Percentiles rank a stretch among this genome's conserved stretches.
Evolutionary conservation across 2,888 invertebrate species (phyloP).

Genomic region (Torymus tubicola): DNA sequence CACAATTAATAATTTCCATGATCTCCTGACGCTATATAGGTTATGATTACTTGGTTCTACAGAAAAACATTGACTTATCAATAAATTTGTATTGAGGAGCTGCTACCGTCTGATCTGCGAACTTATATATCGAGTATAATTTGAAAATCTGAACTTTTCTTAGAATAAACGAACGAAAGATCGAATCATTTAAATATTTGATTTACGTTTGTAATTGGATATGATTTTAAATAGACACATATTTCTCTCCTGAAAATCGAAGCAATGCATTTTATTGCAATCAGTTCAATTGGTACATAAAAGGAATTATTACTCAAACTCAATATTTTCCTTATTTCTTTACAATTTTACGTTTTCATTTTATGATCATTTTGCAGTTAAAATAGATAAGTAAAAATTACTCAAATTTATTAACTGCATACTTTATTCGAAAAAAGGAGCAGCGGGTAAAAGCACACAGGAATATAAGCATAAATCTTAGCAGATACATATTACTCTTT

Average conservation of each 20-base stretch:
- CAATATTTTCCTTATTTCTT: constrained; percentile 11
- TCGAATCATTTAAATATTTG: constrained; percentile 15
- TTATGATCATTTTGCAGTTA: constrained; percentile 26
- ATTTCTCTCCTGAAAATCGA: constrained; percentile 19
- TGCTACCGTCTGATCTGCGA: not conserved
- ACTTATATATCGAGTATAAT: not conserved
- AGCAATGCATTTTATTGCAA: constrained; percentile 17
- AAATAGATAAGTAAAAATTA: constrained; percentile 35
- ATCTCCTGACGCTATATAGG: too few species aligned
- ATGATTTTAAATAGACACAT: constrained; percentile 20
- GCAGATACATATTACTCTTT: constrained; percentile 56
- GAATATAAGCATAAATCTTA: constrained; percentile 53
- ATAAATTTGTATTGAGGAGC: not conserved
- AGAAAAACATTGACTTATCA: too few species aligned
- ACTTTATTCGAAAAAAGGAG: constrained; percentile 33
- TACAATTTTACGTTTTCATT: constrained; percentile 19
- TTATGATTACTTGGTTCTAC: too few species aligned
- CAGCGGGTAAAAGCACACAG: constrained; percentile 39
- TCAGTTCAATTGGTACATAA: not conserved
- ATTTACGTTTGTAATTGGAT: constrained; percentile 38
- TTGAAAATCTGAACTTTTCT: constrained; percentile 3
- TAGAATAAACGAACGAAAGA: not conserved
- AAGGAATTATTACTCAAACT: constrained; percentile 25
- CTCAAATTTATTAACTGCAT: constrained; percentile 44
- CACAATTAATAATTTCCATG: too few species aligned